phyloP scores from a whole-genome alignment of 2,113 vertebrate species.

The Chitala chitala region DNA sequence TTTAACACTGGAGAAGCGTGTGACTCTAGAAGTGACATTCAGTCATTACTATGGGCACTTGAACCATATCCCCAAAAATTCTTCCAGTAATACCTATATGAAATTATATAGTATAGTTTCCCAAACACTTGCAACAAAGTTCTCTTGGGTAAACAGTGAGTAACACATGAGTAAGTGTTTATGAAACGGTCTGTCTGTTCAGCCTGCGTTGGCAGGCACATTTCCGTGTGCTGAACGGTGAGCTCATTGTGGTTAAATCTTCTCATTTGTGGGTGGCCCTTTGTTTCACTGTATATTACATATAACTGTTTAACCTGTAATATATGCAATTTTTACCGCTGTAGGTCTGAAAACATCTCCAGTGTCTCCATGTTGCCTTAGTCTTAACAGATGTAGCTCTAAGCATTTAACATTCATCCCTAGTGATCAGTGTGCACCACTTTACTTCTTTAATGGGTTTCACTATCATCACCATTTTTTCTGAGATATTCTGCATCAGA shows the following conservation, averaged over 20 bases:
- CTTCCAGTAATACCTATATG: background rate
- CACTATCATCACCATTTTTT: no score
- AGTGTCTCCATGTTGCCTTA: no score
- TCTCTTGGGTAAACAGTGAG: background rate
- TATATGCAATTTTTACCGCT: background rate
- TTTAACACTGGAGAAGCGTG: no score
- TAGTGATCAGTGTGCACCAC: no score
- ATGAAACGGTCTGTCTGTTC: background rate
- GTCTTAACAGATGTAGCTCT: no score
- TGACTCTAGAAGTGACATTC: background rate
- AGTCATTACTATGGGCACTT: background rate
- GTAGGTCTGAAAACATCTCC: background rate
- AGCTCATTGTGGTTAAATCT: background rate
- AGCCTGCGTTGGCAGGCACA: background rate
- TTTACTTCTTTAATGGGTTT: no score
- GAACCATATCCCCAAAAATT: background rate
- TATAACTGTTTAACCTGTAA: no score
- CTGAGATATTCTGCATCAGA: no score
- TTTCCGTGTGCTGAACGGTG: background rate
- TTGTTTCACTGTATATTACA: background rate
- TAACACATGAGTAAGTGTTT: conserved; percentile 12
- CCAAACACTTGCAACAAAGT: background rate
- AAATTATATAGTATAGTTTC: background rate
- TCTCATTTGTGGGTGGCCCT: background rate
- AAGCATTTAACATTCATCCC: no score